A percentile compares a stretch with the other conserved stretches of the same genome.
These are phyloP conservation scores for Sminthopsis crassicaudata DNA, from an alignment of 2,113 vertebrate genomes.

Conservation along the genomic window DNA sequence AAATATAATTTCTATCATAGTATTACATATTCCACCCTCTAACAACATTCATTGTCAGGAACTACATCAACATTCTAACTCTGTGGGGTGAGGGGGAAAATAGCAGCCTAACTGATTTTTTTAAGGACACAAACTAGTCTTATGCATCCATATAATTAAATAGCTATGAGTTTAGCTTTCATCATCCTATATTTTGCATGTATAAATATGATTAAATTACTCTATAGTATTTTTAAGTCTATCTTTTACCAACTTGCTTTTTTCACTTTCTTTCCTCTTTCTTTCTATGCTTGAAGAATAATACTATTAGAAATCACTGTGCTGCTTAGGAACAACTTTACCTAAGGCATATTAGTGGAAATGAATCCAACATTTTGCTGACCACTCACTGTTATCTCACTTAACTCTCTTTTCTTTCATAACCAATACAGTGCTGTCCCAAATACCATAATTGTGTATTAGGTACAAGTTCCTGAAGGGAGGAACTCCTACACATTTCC, in stretches of 20 bases:
- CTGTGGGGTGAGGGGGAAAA: background rate
- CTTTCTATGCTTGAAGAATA: background rate
- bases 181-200: slow-evolving; percentile 14
- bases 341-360: slow-evolving; percentile 2
- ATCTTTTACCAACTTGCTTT: no score
- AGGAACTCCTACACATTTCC: background rate
- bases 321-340: background rate
- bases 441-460: slow-evolving; percentile 18
- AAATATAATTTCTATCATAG: background rate
- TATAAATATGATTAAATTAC: no score
- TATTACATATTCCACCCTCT: background rate
- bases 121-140: background rate
- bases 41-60: slow-evolving; percentile 1
- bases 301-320: slow-evolving; percentile 2
- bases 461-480: slow-evolving; percentile 5
- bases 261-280: background rate
- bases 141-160: slow-evolving; percentile 7
- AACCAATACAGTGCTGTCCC: background rate
- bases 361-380: background rate
- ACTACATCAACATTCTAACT: background rate
- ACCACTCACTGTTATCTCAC: slow-evolving; percentile 8
- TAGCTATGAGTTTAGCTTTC: background rate
- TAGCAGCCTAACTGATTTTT: background rate
- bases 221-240: no score
- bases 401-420: slow-evolving; percentile 13